Base-by-base conservation (phyloP, 2,888 invertebrate genomes). In the Drosophila eohydei region DNA sequence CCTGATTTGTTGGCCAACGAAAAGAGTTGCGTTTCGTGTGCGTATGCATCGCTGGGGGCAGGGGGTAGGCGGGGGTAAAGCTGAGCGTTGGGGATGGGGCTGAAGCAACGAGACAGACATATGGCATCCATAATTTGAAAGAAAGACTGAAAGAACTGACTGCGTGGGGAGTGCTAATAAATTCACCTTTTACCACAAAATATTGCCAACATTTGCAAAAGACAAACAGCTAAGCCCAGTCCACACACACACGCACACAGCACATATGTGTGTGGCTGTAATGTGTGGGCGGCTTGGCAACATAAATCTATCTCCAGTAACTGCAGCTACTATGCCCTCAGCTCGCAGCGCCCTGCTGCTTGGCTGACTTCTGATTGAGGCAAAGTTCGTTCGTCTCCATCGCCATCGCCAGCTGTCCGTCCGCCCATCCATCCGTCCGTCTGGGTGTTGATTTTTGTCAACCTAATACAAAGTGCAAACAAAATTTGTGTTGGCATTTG, bases 141-240 rank as follows among this genome's bases (percentile, higher is more conserved):
- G 59, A 63, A 71, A 77, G 74, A 74, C 76, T 36, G 36, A 21
- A 26, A 52, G 65, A 73, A 56, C 64, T 62, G 46, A 36, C 55
- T 58, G 74, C 69, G 67, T 73, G 54, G 70, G 63, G 54, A 73
- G 74, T 78, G 80, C 76, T 88, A 85, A 88, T 85, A 85, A 85
- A 88, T 85, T 85, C 75, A 86, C 88, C 88, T 86, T 88, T 88
- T 87, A 86, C 81, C 82, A 71, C 84, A 86, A 86, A 87, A 88
- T 88, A 86, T 87, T 81, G 84, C 80, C 84, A 81, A 79, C 82
- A 86, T 88, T 86, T 83, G 81, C 83, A 54, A 80, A 87, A 87
- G 79, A 88, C 84, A 86, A 88, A 88, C 86, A 88, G 74, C 80
- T 65, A 59, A 69, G 64, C 61, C 32, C 66, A 56, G 46, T 44